Conservation (phyloP, 2,797 vertebrate genomes). For the Microctenopoma steveboyesi region DNA sequence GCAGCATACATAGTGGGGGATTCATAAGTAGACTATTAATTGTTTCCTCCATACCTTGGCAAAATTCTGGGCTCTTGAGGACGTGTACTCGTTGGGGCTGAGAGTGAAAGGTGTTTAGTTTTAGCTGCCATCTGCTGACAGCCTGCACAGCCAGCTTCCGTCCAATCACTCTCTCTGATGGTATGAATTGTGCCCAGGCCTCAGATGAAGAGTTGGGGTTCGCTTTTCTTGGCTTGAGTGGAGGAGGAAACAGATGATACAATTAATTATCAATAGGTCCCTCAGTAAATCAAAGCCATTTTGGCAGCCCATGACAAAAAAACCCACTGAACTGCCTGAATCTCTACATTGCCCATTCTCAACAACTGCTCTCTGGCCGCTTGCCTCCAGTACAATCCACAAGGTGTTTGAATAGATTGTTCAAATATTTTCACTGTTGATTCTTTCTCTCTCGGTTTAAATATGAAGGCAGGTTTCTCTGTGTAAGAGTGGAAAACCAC, state of each 20-base stretch:
- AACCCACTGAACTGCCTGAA: constrained; percentile 65
- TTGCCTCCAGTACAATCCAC: constrained; percentile 81
- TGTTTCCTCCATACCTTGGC: constrained; percentile 67
- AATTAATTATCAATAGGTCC: constrained; percentile 89
- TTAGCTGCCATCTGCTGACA: constrained; percentile 81
- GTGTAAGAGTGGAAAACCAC: constrained; percentile 61
- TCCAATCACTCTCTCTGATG: constrained; percentile 75
- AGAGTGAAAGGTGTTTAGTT: constrained; percentile 77
- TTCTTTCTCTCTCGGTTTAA: constrained; percentile 70
- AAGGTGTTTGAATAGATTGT: constrained; percentile 89
- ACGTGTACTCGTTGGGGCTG: constrained; percentile 63
- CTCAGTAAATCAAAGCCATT: constrained; percentile 87
- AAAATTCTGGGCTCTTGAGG: constrained; percentile 62
- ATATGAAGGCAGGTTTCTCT: constrained; percentile 67
- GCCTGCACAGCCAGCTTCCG: constrained; percentile 70
- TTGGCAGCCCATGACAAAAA: constrained; percentile 83
- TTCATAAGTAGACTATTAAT: constrained; percentile 62
- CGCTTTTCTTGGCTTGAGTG: constrained; percentile 82
- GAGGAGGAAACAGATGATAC: constrained; percentile 88
- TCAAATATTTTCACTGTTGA: constrained; percentile 89
- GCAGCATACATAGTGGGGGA: constrained; percentile 31
- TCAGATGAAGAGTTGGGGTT: constrained; percentile 82
- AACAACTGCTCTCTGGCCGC: constrained; percentile 87
- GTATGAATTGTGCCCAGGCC: constrained; percentile 75
- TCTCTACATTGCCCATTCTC: constrained; percentile 87